Conservation (phyloP, 1,140 invertebrate species). For the Mactra quadrangularis region DNA sequence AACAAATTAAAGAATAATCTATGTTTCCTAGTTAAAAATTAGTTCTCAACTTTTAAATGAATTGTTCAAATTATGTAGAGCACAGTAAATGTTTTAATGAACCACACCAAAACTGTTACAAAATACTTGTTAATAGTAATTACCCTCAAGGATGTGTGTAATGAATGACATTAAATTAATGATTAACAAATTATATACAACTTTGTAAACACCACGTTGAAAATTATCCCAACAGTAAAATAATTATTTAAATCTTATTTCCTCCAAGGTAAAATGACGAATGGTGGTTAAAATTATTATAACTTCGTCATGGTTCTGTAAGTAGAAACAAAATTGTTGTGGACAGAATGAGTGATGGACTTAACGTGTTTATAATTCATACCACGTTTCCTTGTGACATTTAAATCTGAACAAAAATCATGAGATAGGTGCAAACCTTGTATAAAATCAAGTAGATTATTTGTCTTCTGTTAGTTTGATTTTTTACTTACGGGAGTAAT, state of each 20-base stretch:
- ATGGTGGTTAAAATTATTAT: no score
- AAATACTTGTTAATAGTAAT: not conserved
- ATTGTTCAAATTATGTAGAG: not conserved
- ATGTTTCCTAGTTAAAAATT: not conserved
- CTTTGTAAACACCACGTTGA: not conserved
- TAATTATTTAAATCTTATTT: conserved; percentile 22
- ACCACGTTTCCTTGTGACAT: no score
- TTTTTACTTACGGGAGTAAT: no score
- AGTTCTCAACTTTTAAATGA: not conserved
- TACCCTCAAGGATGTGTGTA: conserved; percentile 7
- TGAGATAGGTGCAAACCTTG: no score
- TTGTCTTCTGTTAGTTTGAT: no score
- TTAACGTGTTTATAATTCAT: no score
- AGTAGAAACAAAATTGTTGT: no score
- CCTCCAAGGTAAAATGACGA: not conserved
- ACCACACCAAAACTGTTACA: not conserved
- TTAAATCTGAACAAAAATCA: no score
- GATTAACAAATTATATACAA: conserved; percentile 32
- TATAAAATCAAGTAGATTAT: no score
- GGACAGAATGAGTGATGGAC: no score
- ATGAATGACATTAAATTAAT: not conserved
- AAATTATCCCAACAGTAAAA: not conserved
- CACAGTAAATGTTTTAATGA: not conserved
- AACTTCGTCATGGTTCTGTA: no score
- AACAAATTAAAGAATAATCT: not conserved